phyloP scores from a whole-genome alignment of 92 coral and sea anemone genomes.

The Diadumene lineata region DNA sequence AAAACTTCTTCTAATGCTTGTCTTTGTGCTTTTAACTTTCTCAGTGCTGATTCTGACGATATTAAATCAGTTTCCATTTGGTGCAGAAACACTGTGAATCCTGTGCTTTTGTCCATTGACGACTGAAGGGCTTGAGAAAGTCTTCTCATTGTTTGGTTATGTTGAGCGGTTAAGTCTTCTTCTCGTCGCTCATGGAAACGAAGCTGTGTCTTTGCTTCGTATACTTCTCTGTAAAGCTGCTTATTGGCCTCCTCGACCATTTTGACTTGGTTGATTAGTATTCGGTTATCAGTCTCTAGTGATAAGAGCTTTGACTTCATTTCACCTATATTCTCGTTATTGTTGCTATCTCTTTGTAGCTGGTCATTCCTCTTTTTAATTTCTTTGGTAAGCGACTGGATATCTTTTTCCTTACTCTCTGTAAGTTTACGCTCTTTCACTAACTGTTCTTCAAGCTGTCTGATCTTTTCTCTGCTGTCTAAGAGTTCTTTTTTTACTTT shows the following conservation, averaged over 20 bases:
- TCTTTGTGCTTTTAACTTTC: slow-evolving; percentile 47
- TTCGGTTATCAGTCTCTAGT: slow-evolving; percentile 64
- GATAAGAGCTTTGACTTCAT: slow-evolving; percentile 47
- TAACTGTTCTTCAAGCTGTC: slow-evolving; percentile 46
- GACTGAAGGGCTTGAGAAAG: slow-evolving; percentile 50
- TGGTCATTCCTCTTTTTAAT: slow-evolving; percentile 51
- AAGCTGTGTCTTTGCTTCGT: slow-evolving; percentile 63
- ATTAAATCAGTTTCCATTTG: slow-evolving; percentile 63
- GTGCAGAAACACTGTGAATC: slow-evolving; percentile 57
- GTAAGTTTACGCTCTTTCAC: slow-evolving; percentile 52
- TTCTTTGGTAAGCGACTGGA: slow-evolving; percentile 63
- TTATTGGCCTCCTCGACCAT: slow-evolving; percentile 80
- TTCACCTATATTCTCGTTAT: slow-evolving; percentile 44
- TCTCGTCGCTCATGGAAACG: slow-evolving; percentile 58
- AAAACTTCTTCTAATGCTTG: slow-evolving; percentile 53
- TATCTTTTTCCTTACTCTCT: slow-evolving; percentile 58
- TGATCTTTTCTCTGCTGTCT: slow-evolving; percentile 52
- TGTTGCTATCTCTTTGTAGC: slow-evolving; percentile 43
- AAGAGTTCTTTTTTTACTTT: slow-evolving; percentile 33
- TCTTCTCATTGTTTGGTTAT: slow-evolving; percentile 51
- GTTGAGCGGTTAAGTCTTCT: slow-evolving; percentile 57
- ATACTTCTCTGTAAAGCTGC: slow-evolving; percentile 54
- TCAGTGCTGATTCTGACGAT: slow-evolving; percentile 41
- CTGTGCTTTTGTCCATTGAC: slow-evolving; percentile 59
- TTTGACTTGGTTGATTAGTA: slow-evolving; percentile 65